Evolutionary conservation across 2,888 invertebrate genomes (phyloP).

Genomic region (Strigamia crassipes): DNA sequence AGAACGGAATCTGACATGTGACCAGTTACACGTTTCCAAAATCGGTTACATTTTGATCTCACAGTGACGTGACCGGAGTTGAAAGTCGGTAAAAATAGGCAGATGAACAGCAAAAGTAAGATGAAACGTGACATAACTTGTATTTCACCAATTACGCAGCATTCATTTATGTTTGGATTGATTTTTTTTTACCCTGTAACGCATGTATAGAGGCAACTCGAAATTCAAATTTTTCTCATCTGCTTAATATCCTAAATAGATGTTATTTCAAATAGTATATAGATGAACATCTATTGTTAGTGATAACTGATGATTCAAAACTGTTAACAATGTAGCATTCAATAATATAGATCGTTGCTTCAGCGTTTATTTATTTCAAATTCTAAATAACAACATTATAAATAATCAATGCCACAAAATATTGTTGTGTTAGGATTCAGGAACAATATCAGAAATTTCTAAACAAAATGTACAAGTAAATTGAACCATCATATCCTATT

Average conservation of each 20-base stretch:
- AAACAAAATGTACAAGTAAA: background rate
- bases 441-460: background rate
- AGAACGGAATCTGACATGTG: background rate
- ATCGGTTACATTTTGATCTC: background rate
- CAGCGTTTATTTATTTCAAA: no score
- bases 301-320: no score
- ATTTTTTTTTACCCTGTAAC: no score
- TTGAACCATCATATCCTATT: background rate
- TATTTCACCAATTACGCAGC: no score
- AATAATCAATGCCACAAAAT: background rate
- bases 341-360: no score
- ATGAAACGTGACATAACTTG: background rate
- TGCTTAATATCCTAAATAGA: background rate
- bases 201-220: background rate
- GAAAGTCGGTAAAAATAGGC: background rate
- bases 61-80: background rate
- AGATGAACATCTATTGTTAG: background rate
- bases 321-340: no score
- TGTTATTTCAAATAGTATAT: no score
- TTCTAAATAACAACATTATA: no score
- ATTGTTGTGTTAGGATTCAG: background rate
- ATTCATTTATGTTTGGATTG: no score
- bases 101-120: background rate
- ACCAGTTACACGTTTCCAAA: background rate
- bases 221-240: background rate